Evolutionary conservation across 1,140 invertebrate genomes (phyloP).

Genomic region (Uloborus diversus): DNA sequence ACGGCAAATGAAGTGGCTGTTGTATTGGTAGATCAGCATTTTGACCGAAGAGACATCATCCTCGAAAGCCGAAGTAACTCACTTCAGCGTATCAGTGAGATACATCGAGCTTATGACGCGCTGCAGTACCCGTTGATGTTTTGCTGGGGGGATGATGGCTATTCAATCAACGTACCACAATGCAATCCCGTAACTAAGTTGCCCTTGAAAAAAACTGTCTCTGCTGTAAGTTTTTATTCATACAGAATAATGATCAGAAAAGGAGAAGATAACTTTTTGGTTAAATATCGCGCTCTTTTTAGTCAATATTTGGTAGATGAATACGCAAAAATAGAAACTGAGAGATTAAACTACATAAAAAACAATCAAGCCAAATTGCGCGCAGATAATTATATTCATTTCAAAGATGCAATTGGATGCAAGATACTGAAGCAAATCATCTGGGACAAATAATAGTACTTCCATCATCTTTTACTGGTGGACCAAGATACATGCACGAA

Average conservation of each 20-base stretch:
- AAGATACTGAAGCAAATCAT: background rate
- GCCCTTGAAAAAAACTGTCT: background rate
- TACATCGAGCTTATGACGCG: conserved; percentile 55
- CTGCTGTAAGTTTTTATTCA: conserved; percentile 4
- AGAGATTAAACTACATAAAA: conserved; percentile 27
- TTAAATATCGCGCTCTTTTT: background rate
- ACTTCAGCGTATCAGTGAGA: conserved; percentile 32
- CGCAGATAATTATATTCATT: conserved; percentile 30
- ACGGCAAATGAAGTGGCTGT: conserved; percentile 49
- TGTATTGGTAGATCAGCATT: conserved; percentile 35
- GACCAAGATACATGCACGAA: conserved; percentile 32
- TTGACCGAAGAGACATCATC: conserved; percentile 48
- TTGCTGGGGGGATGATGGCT: conserved; percentile 53
- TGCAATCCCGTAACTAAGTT: background rate
- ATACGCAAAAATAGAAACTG: conserved; percentile 41
- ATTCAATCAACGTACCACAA: conserved; percentile 18
- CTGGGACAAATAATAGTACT: conserved; percentile 11
- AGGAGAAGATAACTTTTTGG: background rate
- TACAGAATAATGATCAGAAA: background rate
- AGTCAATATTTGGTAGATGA: conserved; percentile 56
- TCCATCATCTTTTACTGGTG: conserved; percentile 34
- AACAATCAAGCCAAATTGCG: conserved; percentile 45
- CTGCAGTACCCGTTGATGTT: conserved; percentile 57
- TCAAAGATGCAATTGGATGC: conserved; percentile 8
- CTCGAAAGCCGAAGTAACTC: conserved; percentile 59